Evolutionary conservation across 2,113 vertebrate species (phyloP).

Genomic region (Taurulus bubalis): DNA sequence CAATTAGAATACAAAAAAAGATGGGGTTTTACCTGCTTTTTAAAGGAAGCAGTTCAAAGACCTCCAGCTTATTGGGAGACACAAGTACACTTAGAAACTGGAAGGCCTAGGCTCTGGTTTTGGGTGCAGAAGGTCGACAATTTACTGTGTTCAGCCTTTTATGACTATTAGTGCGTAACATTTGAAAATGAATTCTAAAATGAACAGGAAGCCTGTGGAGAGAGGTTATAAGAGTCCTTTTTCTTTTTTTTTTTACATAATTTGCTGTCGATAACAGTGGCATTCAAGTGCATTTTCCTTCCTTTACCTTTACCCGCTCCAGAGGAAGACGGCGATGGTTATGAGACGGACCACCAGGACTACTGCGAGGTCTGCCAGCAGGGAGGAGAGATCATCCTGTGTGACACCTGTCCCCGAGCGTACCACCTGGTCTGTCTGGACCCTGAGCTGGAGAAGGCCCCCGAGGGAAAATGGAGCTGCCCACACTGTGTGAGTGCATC

Average conservation of each 20-base stretch:
- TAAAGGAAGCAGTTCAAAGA: not conserved
- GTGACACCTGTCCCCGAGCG: slow-evolving; percentile 95
- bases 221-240: not conserved
- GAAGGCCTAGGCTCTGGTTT: not conserved
- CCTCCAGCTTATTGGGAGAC: not conserved
- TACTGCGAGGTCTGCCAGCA: slow-evolving; percentile 99
- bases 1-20: not conserved
- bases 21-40: not conserved
- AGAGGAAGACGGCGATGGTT: slow-evolving; percentile 96
- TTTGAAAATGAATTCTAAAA: not conserved
- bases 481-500: slow-evolving; percentile 99
- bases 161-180: too few relatives aligned
- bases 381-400: slow-evolving; percentile 97
- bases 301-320: slow-evolving; percentile 44
- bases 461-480: slow-evolving; percentile 98
- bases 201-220: not conserved
- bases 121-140: too few relatives aligned
- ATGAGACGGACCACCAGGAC: slow-evolving; percentile 99
- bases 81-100: not conserved
- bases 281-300: not conserved
- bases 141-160: too few relatives aligned
- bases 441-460: slow-evolving; percentile 96
- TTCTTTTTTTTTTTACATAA: not conserved
- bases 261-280: not conserved
- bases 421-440: slow-evolving; percentile 99